Evolutionary conservation across 2,888 invertebrate genomes (phyloP).

Genomic region (Geophilus truncorum): DNA sequence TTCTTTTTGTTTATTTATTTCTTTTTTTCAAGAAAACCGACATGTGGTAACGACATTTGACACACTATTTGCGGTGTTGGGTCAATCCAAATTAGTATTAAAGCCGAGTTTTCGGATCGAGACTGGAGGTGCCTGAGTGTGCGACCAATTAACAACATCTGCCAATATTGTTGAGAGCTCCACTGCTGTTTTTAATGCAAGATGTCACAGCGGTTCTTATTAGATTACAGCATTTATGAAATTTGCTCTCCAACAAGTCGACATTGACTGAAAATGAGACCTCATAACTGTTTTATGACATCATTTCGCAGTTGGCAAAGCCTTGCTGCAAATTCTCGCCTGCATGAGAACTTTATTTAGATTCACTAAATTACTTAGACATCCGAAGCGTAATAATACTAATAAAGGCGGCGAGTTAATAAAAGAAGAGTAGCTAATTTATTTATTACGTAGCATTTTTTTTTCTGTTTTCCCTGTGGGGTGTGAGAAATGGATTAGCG

Average conservation of each 20-base stretch:
- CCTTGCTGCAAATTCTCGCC: not conserved
- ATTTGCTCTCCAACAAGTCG: not conserved
- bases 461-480: not conserved
- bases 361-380: not conserved
- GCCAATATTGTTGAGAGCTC: constrained; percentile 4
- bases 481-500: constrained; percentile 19
- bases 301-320: not conserved
- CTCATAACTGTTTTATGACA: not conserved
- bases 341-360: not conserved
- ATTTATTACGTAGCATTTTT: not conserved
- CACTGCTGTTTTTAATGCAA: constrained; percentile 23
- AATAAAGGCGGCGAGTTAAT: not conserved
- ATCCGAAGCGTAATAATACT: not conserved
- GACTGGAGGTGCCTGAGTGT: not conserved
- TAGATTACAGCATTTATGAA: constrained; percentile 17
- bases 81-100: constrained; percentile 6
- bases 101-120: not conserved
- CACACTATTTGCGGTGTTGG: constrained; percentile 9
- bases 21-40: too few species aligned
- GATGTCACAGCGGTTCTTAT: constrained; percentile 25
- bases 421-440: not conserved
- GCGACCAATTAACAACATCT: constrained; percentile 25
- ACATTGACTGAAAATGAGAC: constrained; percentile 17
- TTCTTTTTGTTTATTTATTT: not conserved
- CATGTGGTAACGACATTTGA: not conserved